Conservation (phyloP, 2,113 vertebrate genomes). For the Oryzias melastigma region DNA sequence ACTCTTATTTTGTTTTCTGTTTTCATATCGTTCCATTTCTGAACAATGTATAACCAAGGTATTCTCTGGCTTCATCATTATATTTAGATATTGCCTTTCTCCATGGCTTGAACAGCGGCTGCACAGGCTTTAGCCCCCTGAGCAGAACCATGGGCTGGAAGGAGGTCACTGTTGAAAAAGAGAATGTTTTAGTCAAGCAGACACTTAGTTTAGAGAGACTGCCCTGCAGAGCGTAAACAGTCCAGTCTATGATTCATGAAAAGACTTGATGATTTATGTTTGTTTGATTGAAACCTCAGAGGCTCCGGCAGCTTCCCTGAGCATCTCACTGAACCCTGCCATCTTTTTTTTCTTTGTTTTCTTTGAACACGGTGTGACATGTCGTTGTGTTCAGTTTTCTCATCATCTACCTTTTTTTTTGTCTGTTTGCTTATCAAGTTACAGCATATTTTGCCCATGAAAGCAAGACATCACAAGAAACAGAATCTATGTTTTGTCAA, state of each 20-base stretch:
- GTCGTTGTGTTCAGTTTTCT: background rate
- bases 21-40: background rate
- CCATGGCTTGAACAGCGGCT: background rate
- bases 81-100: background rate
- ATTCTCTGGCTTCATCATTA: background rate
- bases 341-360: conserved; percentile 5
- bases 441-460: no score
- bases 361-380: conserved; percentile 22
- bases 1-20: no score
- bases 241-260: conserved; percentile 42
- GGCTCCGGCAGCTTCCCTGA: conserved; percentile 40
- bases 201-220: conserved; percentile 37
- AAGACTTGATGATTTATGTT: conserved; percentile 50
- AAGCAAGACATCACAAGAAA: no score
- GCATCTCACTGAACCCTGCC: conserved; percentile 2
- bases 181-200: conserved; percentile 9
- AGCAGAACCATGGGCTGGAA: conserved; percentile 8
- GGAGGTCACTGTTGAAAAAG: conserved; percentile 3
- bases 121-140: background rate
- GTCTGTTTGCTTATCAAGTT: background rate
- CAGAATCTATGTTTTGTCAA: no score
- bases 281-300: conserved; percentile 57
- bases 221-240: conserved; percentile 36
- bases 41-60: background rate
- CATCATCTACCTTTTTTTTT: background rate